Base-by-base conservation (phyloP, 2,888 invertebrate species). In the Netelia virgata region DNA sequence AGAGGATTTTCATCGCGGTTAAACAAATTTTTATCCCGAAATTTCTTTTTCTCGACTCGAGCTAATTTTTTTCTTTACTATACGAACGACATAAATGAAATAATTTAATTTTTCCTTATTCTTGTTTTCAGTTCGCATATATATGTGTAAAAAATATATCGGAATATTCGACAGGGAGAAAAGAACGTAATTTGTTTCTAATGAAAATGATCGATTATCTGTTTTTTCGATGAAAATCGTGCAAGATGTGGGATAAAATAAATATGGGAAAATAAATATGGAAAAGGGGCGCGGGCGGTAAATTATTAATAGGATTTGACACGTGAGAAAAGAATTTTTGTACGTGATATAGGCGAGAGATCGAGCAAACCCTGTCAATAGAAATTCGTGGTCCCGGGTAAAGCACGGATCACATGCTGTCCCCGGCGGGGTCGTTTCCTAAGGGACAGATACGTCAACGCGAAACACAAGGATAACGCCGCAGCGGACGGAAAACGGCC, bases 391-490 rank as follows among this genome's bases (percentile, higher is more conserved):
- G 87, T 87, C 82, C 57, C 10, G 68, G 11, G 10, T n/a, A 41
- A 59, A 57, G 41, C 72, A 70, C 61, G 78, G 50, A 43, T 57
- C 50, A 61, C 50, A 82, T 61, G 87, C 87, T 86, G 87, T 82
- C 87, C 85, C 87, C 87, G 74, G 82, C 86, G 84, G 87, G 87
- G 86, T 82, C 86, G 81, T 88, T 88, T 92, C 93, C 93, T 92
- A 87, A 85, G 93, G 93, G 93, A 93, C 92, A 93, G 92, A 93
- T 93, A 92, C 92, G 92, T 93, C 93, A 93, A 89, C 73, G 77
- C 53, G 36, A 69, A 82, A 76, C 59, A 69, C 82, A 63, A 78
- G 78, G 76, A 64, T 59, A 57, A 83, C 57, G 68, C 36, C 66
- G 75, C 55, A 57, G 77, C 61, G 77, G 77, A 84, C 82, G 72